phyloP scores from a whole-genome alignment of 2,888 invertebrate genomes.

The Rhodophaea formosa region DNA sequence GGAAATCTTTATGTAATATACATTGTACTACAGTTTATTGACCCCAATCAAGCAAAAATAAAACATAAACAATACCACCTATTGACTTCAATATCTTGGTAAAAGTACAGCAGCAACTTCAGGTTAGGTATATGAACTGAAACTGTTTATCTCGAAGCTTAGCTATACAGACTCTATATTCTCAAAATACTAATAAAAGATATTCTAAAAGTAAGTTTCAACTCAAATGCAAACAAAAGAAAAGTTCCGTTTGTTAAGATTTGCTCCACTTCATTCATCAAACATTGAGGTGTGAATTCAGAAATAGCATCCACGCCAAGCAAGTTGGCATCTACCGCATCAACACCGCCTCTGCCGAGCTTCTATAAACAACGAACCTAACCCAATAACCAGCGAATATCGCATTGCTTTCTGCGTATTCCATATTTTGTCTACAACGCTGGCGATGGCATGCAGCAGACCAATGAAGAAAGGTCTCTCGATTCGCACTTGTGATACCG shows the following conservation, averaged over 20 bases:
- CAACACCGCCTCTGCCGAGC: constrained; percentile 69
- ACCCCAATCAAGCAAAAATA: too few species aligned
- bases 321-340: constrained; percentile 70
- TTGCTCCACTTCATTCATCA: constrained; percentile 19
- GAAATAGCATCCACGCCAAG: constrained; percentile 49
- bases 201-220: not conserved
- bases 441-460: constrained; percentile 63
- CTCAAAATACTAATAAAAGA: not conserved
- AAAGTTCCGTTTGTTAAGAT: constrained; percentile 8
- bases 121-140: too few species aligned
- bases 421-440: constrained; percentile 80
- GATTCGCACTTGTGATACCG: constrained; percentile 35
- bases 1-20: too few species aligned
- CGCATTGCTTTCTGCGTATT: constrained; percentile 79
- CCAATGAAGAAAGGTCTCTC: constrained; percentile 49
- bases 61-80: too few species aligned
- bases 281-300: constrained; percentile 28
- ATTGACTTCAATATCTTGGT: too few species aligned
- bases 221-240: not conserved
- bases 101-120: too few species aligned
- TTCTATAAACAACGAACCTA: constrained; percentile 75
- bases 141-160: too few species aligned
- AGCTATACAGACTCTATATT: too few species aligned
- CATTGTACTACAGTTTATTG: too few species aligned
- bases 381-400: constrained; percentile 76